A percentile compares a stretch with the other conserved stretches of the same genome.
phyloP scores from a whole-genome alignment of 2,113 vertebrate genomes.

The Pseudorectes ferrugineus region DNA sequence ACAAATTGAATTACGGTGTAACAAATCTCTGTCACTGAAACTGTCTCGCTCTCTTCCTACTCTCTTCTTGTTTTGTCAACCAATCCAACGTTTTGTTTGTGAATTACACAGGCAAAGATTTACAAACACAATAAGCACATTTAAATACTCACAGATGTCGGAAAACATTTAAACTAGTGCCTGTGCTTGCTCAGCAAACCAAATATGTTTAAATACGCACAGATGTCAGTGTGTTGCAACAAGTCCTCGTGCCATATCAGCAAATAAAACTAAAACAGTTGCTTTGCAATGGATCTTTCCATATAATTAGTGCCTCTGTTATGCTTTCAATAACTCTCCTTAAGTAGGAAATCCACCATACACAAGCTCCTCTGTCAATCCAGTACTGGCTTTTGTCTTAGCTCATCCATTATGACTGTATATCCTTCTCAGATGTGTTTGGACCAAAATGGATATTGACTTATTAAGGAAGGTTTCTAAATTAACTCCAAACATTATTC shows the following conservation, averaged over 20 bases:
- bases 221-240: background rate
- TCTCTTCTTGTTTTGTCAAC: background rate
- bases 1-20: background rate
- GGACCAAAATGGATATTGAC: background rate
- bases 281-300: background rate
- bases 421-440: background rate
- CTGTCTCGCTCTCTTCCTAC: background rate
- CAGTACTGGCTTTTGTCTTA: background rate
- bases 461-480: background rate
- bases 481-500: background rate
- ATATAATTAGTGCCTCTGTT: background rate
- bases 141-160: background rate
- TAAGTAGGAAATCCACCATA: background rate
- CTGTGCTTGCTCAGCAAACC: background rate
- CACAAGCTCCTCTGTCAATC: background rate
- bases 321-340: background rate
- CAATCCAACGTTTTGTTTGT: background rate
- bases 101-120: background rate
- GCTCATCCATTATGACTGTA: background rate
- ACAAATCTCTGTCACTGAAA: background rate
- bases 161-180: background rate
- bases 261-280: background rate
- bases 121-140: background rate
- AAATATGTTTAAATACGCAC: background rate
- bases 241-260: background rate